Conservation (phyloP, 2,797 vertebrate species). For the Syngnathus rostellatus region DNA sequence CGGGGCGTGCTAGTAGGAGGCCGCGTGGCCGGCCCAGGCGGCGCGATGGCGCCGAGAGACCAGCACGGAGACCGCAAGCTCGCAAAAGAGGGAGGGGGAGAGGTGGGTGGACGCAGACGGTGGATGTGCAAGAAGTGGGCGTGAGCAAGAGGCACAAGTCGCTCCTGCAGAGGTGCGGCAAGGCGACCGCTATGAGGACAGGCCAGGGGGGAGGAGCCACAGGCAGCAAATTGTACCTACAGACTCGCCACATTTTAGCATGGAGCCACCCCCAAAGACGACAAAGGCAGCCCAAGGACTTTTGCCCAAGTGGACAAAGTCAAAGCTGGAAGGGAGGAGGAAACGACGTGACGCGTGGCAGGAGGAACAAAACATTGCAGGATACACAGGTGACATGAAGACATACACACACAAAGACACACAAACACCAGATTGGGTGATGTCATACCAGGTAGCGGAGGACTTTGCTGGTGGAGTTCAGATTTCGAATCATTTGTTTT, state of each 20-base stretch:
- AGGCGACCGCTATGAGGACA: conserved; percentile 9
- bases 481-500: too few species aligned
- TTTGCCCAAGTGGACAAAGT: conserved; percentile 14
- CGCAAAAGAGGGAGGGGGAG: conserved; percentile 9
- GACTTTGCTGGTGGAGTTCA: background rate
- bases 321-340: background rate
- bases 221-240: conserved; percentile 48
- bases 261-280: conserved; percentile 16
- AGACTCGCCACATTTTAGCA: conserved; percentile 33
- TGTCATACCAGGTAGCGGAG: background rate
- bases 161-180: conserved; percentile 31
- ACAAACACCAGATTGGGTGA: background rate
- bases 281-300: conserved; percentile 12
- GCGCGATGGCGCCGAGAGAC: conserved; percentile 1
- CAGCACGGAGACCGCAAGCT: conserved; percentile 16
- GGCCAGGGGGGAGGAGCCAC: conserved; percentile 55
- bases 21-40: conserved; percentile 4
- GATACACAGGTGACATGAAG: conserved; percentile 25
- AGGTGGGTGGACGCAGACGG: conserved; percentile 24
- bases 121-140: conserved; percentile 32
- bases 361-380: conserved; percentile 11
- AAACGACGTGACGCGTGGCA: background rate
- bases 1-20: conserved; percentile 13
- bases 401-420: background rate
- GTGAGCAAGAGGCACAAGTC: conserved; percentile 31